phyloP scores from a whole-genome alignment of 1,140 invertebrate genomes.

The Atta cephalotes region DNA sequence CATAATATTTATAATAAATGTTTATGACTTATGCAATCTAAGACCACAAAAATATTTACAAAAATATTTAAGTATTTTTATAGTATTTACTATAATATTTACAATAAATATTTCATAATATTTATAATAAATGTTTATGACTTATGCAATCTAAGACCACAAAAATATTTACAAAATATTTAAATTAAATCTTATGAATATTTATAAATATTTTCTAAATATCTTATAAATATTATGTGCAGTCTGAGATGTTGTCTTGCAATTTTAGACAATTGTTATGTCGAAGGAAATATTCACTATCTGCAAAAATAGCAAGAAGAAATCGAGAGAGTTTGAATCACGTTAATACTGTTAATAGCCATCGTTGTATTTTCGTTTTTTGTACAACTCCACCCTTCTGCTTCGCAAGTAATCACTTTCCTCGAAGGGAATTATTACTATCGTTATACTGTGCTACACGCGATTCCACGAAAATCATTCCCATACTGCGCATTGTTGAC shows the following conservation, averaged over 20 bases:
- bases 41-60: too few species aligned
- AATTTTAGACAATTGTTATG: not conserved
- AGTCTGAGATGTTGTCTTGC: not conserved
- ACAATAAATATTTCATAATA: too few species aligned
- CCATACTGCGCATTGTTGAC: not conserved
- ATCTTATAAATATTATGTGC: too few species aligned
- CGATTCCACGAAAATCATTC: constrained; percentile 79
- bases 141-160: too few species aligned
- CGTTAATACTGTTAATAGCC: not conserved
- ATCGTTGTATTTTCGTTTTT: constrained; percentile 53
- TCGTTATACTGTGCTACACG: constrained; percentile 75
- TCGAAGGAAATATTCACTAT: not conserved
- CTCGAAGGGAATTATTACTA: constrained; percentile 57
- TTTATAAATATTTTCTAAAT: too few species aligned
- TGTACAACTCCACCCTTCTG: constrained; percentile 75
- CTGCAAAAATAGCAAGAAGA: not conserved
- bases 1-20: too few species aligned
- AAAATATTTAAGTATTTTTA: too few species aligned
- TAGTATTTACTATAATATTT: too few species aligned
- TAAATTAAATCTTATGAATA: too few species aligned
- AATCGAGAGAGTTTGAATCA: not conserved
- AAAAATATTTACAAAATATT: too few species aligned
- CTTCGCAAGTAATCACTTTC: constrained; percentile 78
- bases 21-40: too few species aligned
- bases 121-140: too few species aligned